Evolutionary conservation across 2,113 vertebrate genomes (phyloP), one percentile per base, ranked within the genome.

Genomic region (Rana temporaria): DNA sequence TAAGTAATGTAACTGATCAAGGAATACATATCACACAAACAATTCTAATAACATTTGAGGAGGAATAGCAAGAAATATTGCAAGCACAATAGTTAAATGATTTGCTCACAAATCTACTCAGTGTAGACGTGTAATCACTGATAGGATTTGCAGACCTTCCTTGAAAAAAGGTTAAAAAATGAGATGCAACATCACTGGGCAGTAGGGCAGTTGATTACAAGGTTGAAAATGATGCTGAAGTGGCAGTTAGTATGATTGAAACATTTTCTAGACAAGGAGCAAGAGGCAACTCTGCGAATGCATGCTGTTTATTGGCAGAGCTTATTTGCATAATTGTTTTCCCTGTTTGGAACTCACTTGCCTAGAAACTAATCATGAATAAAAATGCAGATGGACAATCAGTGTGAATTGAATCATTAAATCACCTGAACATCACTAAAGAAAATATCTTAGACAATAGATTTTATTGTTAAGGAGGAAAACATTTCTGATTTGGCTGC

Each of bases 381-480:
- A 82, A 67, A 67, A 82, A 82, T 82, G 80, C 80, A 82, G 70
- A 74, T 82, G 80, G 80, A 82, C 71, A 75, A 82, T 82, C 80
- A 74, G 80, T 66, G 65, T 82, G 70, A 53, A 82, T 42, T 82
- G 80, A 82, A 75, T 66, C 80, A 75, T 75, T 67, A 74, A 57
- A 75, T 82, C 80, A 82, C 53, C 60, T 82, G 70, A 59, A 57
- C 67, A 82, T 26, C 20, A 75, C 66, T 82, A 67, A 82, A 82
- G 20, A 26, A 55, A 75, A 59, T 26, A 17, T 75, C 74, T 53
- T 53, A 34, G 79, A 74, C 70, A 73, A 74, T 59, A 52, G 56
- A 80, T 70, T 52, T 48, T 24, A 82, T 42, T 66, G 80, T 75
- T 66, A 22, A 67, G 65, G 34, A 67, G 62, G 16, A 82, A 75